Base-by-base conservation (phyloP, 2,113 vertebrate genomes). In the Dolichallabes microphthalmus region DNA sequence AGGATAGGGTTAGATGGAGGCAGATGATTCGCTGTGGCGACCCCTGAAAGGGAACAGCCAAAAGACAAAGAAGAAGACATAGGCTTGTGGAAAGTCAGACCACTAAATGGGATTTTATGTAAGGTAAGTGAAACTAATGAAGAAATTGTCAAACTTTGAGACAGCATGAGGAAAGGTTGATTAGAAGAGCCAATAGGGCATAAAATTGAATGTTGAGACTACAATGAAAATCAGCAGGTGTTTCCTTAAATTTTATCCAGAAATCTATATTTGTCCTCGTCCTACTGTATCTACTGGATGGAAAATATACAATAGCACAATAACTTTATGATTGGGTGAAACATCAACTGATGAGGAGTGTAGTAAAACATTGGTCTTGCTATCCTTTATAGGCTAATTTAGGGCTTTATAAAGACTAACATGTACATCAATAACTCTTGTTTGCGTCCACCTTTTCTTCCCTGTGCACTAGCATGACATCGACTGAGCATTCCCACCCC, bases 141-240 rank as follows among this genome's bases (percentile, higher is more conserved):
- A 50, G 25, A 69, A 50, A 71, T 71, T 85, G 82, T 73, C 39
- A 82, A 87, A 35, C 30, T 25, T 64, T 45, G 60, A 77, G 55
- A 84, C n/a, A 52, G 52, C 78, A 76, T 35, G 15, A 82, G 35
- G n/a, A n/a, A 35, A 85, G 17, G 30, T 22, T 39, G 15, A 15
- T 73, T 60, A 53, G 57, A 52, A 30, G 39, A 20, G 25, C 30
- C 17, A 68, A 63, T 35, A 53, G 12, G 35, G 63, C 80, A 74
- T 39, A 2, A 14, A 14, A 85, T 35, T 63, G 55, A 45, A 53
- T 45, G 45, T 45, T 45, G 7, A 45, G 45, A 75, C 20, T 2
- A 53, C 64, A 52, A 35, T 30, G 60, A 35, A 35, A 17, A 64
- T 86, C 82, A 76, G 84, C 60, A 57, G 30, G 39, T 50, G 4